Evolutionary conservation across 2,888 invertebrate genomes (phyloP), one percentile per base, ranked within the genome.

Genomic region (Pseudococcus viburni): DNA sequence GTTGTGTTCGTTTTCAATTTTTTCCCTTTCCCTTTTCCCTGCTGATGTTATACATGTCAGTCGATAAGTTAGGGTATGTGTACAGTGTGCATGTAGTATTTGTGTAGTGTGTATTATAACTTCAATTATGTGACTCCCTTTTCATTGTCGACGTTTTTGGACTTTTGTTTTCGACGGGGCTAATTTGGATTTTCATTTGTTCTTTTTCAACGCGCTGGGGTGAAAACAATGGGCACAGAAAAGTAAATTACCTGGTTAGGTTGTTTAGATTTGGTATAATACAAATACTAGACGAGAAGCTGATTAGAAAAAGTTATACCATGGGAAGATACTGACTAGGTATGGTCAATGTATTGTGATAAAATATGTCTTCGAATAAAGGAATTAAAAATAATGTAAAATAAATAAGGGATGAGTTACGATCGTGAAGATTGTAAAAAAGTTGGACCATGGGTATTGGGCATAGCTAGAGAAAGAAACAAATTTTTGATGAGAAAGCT

Each of bases 1-100:
- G 55, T n/a, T n/a, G n/a, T n/a, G n/a, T 55, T 55, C 55, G 55
- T 55, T 55, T 55, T 55, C 55, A n/a, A 51, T 51, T 55, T 55
- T 55, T 42, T 42, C 42, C 42, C 42, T 42, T 42, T 42, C 42
- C n/a, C 55, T n/a, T 55, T 55, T n/a, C 55, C n/a, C n/a, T n/a
- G 48, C 48, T 51, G 15, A 6, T 15, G 15, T 51, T 42, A 42
- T 6, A 9, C 42, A 42, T 42, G 42, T 42, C 48, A 12, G 12
- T 51, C 15, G 4, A 51, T 51, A 12, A 51, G 48, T 51, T 15
- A 12, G 48, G 48, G 48, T 51, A 51, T 51, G 48, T 12, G 48
- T 51, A n/a, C n/a, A n/a, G n/a, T n/a, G n/a, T n/a, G 9, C 12
- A 51, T 12, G 48, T 51, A 4, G 12, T 51, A 15, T 12, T 51